Evolutionary conservation across 2,888 invertebrate genomes (phyloP), one percentile per base, ranked within the genome.

Genomic region (Mesoligia furuncula): DNA sequence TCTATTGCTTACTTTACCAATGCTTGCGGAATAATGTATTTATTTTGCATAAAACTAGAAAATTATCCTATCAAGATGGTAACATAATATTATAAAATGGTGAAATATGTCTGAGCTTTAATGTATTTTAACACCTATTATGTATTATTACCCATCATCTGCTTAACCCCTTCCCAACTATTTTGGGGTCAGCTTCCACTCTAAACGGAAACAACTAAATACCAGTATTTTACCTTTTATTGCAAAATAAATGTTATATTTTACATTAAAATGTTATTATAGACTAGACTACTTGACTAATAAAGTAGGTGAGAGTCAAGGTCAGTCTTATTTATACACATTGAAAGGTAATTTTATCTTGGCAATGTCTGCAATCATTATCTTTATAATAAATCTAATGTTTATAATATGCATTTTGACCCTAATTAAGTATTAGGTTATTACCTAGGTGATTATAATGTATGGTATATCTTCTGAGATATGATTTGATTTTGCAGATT

Each of bases 321-420:
- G 51, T 80, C 27, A 81, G 36, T 0, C 2, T 62, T 81, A 79
- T 81, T 79, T 73, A 54, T 79, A 81, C 67, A 74, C 66, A 74
- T 31, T 67, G 17, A 61, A 39, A 64, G 17, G 17, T 36, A 42
- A 31, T 65, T 11, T 54, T 62, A 45, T 54, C 42, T 36, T 0
- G 2, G 31, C 15, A 31, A 59, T 42, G 51, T 67, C 61, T 61
- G n/a, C 17, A 42, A 39, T 39, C 13, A 20, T 59, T 72, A 51
- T 45, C 15, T 20, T 48, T 17, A 9, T 6, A 45, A n/a, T 45
- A 45, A 45, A 27, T 71, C 7, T 39, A 5, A 42, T 17, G 5
- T 31, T 20, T 36, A 27, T 45, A 59, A 45, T 24, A 59, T 45
- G 42, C 42, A n/a, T 45, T 20, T 15, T 45, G 70, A 54, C 11